Conservation (phyloP, 2,113 vertebrate species). For the Syngnathus floridae region DNA sequence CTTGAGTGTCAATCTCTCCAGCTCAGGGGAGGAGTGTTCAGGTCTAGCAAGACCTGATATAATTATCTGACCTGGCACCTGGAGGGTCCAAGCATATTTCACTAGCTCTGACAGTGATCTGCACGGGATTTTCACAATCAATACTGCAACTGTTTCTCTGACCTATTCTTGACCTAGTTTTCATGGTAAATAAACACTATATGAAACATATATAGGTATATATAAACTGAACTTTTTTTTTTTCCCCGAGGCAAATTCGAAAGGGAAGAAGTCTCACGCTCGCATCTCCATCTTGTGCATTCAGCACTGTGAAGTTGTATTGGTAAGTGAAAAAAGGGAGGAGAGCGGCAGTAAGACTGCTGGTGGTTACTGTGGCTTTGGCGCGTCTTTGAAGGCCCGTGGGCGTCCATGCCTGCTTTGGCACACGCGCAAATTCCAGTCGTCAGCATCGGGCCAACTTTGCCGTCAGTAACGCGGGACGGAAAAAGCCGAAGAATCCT, state of each 20-base stretch:
- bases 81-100: too few species aligned
- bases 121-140: too few species aligned
- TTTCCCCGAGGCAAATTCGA: not conserved
- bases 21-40: not conserved
- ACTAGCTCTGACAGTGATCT: too few species aligned
- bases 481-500: slow-evolving; percentile 51
- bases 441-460: slow-evolving; percentile 56
- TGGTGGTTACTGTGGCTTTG: slow-evolving; percentile 66
- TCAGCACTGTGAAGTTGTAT: slow-evolving; percentile 28
- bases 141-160: too few species aligned
- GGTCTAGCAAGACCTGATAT: too few species aligned
- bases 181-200: slow-evolving; percentile 11
- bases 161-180: not conserved
- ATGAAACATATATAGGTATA: not conserved
- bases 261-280: slow-evolving; percentile 19
- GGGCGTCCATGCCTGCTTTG: slow-evolving; percentile 60
- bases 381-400: slow-evolving; percentile 54
- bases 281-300: slow-evolving; percentile 26
- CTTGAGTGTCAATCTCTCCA: slow-evolving; percentile 11
- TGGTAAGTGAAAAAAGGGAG: slow-evolving; percentile 39
- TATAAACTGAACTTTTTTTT: not conserved
- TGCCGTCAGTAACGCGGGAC: slow-evolving; percentile 10
- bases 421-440: slow-evolving; percentile 63
- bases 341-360: slow-evolving; percentile 40
- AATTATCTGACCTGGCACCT: too few species aligned